phyloP scores from a whole-genome alignment of 2,888 invertebrate species.

The Sisyra terminalis region DNA sequence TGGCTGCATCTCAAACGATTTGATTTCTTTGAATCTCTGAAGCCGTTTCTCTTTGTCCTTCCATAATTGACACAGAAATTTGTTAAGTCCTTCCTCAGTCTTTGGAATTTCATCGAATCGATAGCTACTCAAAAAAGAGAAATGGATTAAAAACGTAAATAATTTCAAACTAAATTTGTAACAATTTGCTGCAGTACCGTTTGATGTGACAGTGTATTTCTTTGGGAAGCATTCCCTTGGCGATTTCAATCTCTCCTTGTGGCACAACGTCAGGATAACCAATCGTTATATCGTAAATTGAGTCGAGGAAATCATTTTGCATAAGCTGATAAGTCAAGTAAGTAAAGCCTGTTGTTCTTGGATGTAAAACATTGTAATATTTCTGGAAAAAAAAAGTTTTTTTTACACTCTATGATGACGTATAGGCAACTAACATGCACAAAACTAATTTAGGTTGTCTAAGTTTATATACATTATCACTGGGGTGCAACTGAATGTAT shows the following conservation, averaged over 20 bases:
- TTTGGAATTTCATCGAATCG: slow-evolving; percentile 37
- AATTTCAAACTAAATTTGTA: too few species aligned
- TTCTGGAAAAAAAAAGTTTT: slow-evolving; percentile 17
- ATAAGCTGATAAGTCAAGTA: slow-evolving; percentile 38
- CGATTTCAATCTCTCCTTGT: slow-evolving; percentile 55
- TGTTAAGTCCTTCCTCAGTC: slow-evolving; percentile 35
- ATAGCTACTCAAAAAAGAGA: slow-evolving; percentile 30
- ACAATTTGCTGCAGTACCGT: slow-evolving; percentile 29
- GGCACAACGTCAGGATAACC: slow-evolving; percentile 62
- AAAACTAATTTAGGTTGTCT: too few species aligned
- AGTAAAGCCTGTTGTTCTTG: slow-evolving; percentile 67
- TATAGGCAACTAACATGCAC: too few species aligned
- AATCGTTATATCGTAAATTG: slow-evolving; percentile 77
- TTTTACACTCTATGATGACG: too few species aligned
- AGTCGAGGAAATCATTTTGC: slow-evolving; percentile 42
- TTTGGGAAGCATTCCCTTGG: slow-evolving; percentile 52
- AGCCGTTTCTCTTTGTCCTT: slow-evolving; percentile 43
- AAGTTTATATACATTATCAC: too few species aligned
- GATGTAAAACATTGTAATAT: slow-evolving; percentile 69
- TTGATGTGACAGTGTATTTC: slow-evolving; percentile 63
- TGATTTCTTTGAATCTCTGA: slow-evolving; percentile 37
- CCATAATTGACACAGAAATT: slow-evolving; percentile 51
- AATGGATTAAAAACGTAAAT: too few species aligned
- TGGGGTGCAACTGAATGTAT: too few species aligned
- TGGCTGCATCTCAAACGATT: slow-evolving; percentile 26